Evolutionary conservation across 1,140 invertebrate species (phyloP).

Genomic region (Acyrthosiphon pisum): DNA sequence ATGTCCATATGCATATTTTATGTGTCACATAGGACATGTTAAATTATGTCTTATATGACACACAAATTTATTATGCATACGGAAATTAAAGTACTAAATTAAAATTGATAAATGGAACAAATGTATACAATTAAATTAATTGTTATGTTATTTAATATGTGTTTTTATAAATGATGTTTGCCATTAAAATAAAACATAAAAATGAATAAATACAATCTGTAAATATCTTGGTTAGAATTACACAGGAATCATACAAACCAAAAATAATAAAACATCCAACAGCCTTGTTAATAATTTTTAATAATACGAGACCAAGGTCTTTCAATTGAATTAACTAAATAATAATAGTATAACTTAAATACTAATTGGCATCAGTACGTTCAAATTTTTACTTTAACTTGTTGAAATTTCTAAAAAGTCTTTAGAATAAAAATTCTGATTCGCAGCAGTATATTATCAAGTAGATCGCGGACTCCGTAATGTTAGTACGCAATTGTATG

Average conservation of each 20-base stretch:
- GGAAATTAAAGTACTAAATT: neutral
- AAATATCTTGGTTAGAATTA: neutral
- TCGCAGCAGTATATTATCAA: no score
- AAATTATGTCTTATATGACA: no score
- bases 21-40: accelerated
- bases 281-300: neutral
- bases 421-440: no score
- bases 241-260: neutral
- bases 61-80: no score
- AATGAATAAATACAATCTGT: neutral
- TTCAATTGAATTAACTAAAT: neutral
- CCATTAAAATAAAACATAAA: neutral
- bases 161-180: neutral
- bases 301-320: neutral
- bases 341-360: neutral
- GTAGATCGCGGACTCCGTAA: no score
- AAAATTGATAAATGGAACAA: neutral
- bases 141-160: neutral
- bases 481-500: no score
- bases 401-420: neutral
- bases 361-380: neutral
- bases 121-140: neutral
- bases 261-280: neutral
- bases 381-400: neutral
- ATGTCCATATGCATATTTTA: no score